These are phyloP conservation scores for Heterohyrax brucei DNA, from an alignment of 2,797 vertebrate genomes.

Conservation along the genomic window DNA sequence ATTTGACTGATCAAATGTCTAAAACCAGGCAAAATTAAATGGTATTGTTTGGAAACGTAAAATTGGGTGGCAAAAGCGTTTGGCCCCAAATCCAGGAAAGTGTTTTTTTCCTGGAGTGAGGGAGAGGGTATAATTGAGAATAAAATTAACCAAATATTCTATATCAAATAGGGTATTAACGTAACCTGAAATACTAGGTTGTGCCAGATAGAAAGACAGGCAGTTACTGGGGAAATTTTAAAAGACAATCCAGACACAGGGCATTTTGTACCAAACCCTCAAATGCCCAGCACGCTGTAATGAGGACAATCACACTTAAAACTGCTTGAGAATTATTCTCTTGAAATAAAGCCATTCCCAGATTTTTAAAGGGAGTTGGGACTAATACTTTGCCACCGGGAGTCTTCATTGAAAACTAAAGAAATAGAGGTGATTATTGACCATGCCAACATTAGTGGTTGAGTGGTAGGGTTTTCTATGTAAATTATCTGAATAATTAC, in stretches of 20 bases:
- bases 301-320: background rate
- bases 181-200: background rate
- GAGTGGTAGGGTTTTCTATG: background rate
- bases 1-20: background rate
- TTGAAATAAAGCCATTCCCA: background rate
- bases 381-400: background rate
- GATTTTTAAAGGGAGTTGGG: background rate
- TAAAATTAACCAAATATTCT: constrained; percentile 24
- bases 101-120: background rate
- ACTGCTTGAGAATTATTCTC: background rate
- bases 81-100: background rate
- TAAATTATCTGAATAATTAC: constrained; percentile 7
- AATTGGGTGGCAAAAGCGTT: background rate
- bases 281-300: background rate
- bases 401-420: constrained; percentile 37
- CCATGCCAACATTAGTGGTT: background rate
- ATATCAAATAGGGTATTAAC: constrained; percentile 8
- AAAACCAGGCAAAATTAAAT: constrained; percentile 13
- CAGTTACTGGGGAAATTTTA: background rate
- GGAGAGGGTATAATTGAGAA: background rate
- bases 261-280: background rate
- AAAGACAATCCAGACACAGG: constrained; percentile 3
- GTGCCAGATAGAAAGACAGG: background rate
- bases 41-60: background rate
- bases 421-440: constrained; percentile 9